phyloP scores from a whole-genome alignment of 2,113 vertebrate species.

The Anguilla japonica region DNA sequence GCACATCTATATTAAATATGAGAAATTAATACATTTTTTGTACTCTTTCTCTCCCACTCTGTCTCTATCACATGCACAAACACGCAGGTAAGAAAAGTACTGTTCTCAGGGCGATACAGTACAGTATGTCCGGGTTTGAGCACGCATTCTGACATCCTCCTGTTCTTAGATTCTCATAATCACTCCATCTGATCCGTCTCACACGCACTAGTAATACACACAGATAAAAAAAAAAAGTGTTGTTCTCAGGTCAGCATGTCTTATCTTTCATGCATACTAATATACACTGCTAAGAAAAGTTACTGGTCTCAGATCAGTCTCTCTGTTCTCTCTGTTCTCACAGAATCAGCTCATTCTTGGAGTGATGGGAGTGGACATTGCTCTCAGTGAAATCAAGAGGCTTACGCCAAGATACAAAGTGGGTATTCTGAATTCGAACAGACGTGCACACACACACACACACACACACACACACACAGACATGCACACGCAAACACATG shows the following conservation, averaged over 20 bases:
- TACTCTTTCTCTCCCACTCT: neutral
- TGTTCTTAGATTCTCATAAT: no score
- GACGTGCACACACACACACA: neutral
- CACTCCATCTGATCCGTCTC: neutral
- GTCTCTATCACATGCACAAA: neutral
- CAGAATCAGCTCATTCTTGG: constrained; percentile 98
- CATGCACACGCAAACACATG: no score
- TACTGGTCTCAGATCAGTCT: neutral
- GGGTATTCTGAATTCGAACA: constrained; percentile 1
- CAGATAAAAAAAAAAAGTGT: neutral
- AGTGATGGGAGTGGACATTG: constrained; percentile 96
- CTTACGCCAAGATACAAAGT: constrained; percentile 94
- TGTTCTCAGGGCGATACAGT: neutral
- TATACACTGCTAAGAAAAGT: neutral
- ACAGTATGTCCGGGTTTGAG: neutral
- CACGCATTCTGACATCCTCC: no score
- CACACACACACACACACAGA: neutral
- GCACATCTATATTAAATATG: constrained; percentile 7
- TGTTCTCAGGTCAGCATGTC: neutral
- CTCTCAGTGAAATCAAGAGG: constrained; percentile 92
- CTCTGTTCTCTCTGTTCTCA: constrained; percentile 37
- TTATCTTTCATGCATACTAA: neutral
- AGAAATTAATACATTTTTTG: constrained; percentile 10
- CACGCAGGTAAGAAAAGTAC: neutral
- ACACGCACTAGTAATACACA: neutral